A percentile compares a stretch with the other conserved stretches of the same genome.
phyloP scores from a whole-genome alignment of 1,140 invertebrate species.

The Plectrocnemia conspersa region DNA sequence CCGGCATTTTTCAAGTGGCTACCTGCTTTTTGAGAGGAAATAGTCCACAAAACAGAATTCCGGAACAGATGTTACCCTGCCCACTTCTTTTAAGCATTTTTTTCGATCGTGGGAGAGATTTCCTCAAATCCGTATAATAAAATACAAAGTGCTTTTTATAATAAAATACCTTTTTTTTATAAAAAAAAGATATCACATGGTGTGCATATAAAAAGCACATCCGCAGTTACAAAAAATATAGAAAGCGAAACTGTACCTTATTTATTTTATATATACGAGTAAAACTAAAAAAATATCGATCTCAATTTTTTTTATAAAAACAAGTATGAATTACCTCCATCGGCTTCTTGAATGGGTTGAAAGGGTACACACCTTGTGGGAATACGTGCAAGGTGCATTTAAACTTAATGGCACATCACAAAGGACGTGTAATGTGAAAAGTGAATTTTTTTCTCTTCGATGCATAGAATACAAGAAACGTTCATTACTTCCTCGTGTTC shows the following conservation, averaged over 20 bases:
- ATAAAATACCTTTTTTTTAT: too few relatives aligned
- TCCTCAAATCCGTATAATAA: background rate
- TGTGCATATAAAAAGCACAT: too few relatives aligned
- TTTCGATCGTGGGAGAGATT: constrained; percentile 27
- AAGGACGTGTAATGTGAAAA: too few relatives aligned
- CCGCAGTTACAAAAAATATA: too few relatives aligned
- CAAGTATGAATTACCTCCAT: background rate
- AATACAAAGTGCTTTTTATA: constrained; percentile 1
- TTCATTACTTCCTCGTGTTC: too few relatives aligned
- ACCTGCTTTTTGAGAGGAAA: constrained; percentile 28
- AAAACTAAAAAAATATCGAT: constrained; percentile 8
- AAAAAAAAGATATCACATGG: too few relatives aligned
- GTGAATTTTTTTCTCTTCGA: too few relatives aligned
- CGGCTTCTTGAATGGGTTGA: constrained; percentile 6
- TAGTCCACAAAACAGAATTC: constrained; percentile 29
- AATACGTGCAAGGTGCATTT: constrained; percentile 19
- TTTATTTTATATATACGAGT: background rate
- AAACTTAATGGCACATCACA: too few relatives aligned
- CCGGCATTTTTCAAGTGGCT: constrained; percentile 18
- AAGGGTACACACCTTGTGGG: constrained; percentile 25
- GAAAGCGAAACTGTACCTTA: background rate
- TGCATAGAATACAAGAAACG: too few relatives aligned
- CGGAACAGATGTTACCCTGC: constrained; percentile 29
- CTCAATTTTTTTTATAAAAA: background rate
- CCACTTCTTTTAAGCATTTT: constrained; percentile 15